These are phyloP conservation scores for Chrysodeixis includens DNA, from an alignment of 2,888 invertebrate genomes.

Conservation along the genomic window DNA sequence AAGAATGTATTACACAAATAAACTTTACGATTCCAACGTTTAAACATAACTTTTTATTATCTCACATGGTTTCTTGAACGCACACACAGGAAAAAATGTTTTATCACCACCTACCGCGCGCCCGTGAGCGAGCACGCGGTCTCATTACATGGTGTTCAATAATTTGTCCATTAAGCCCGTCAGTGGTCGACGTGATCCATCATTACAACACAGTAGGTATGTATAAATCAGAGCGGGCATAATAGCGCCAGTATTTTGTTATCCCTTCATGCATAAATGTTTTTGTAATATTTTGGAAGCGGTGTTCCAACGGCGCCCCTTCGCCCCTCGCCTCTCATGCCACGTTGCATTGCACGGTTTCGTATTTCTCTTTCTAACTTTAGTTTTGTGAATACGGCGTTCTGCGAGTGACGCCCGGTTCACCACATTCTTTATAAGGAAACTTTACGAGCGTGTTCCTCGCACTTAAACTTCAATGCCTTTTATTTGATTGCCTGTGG, in stretches of 20 bases:
- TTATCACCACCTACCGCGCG: slow-evolving; percentile 73
- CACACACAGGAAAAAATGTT: slow-evolving; percentile 71
- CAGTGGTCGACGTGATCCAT: slow-evolving; percentile 67
- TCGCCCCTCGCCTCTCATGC: slow-evolving; percentile 65
- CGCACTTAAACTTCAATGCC: slow-evolving; percentile 44
- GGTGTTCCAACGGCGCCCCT: slow-evolving; percentile 71
- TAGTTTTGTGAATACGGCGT: slow-evolving; percentile 64
- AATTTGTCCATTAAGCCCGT: slow-evolving; percentile 74
- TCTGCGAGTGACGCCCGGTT: slow-evolving; percentile 58
- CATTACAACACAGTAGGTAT: slow-evolving; percentile 70
- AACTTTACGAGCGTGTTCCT: slow-evolving; percentile 58
- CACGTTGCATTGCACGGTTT: slow-evolving; percentile 69
- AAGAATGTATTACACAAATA: slow-evolving; percentile 86
- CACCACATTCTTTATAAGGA: slow-evolving; percentile 58
- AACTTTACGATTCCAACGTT: slow-evolving; percentile 86
- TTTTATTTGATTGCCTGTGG: slow-evolving; percentile 40
- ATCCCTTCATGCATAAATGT: slow-evolving; percentile 87
- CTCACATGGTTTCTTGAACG: slow-evolving; percentile 83
- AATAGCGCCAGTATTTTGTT: slow-evolving; percentile 81
- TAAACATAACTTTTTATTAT: slow-evolving; percentile 85
- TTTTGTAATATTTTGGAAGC: slow-evolving; percentile 84
- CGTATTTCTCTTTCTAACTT: slow-evolving; percentile 76
- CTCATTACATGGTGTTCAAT: slow-evolving; percentile 72
- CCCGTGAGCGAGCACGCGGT: slow-evolving; percentile 61
- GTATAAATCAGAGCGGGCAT: slow-evolving; percentile 77